Conservation (phyloP, 2,888 invertebrate genomes). For the Caenorhabditis zanzibari region DNA sequence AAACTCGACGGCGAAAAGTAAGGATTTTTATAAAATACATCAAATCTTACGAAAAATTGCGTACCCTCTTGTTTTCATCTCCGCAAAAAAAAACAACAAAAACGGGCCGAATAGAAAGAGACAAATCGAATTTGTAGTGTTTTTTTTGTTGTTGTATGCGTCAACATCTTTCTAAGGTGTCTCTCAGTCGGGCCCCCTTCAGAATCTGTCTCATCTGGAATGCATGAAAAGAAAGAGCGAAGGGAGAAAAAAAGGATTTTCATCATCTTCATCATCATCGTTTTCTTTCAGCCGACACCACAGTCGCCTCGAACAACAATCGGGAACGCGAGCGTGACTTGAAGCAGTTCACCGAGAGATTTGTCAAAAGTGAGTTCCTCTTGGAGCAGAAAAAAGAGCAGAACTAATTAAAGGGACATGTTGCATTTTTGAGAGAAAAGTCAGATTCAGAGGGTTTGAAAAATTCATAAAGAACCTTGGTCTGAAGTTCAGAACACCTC, state of each 20-base stretch:
- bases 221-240: slow-evolving; percentile 48
- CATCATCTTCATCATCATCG: slow-evolving; percentile 14
- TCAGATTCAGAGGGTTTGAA: background rate
- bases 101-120: slow-evolving; percentile 15
- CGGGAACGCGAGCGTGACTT: slow-evolving; percentile 66
- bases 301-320: slow-evolving; percentile 61
- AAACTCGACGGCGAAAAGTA: slow-evolving; percentile 40
- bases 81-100: slow-evolving; percentile 14
- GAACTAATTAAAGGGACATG: background rate
- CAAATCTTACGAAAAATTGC: background rate
- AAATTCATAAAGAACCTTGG: no score
- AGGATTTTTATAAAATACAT: background rate
- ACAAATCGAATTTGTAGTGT: slow-evolving; percentile 63
- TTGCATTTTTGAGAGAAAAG: background rate
- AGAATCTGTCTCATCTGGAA: slow-evolving; percentile 58
- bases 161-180: slow-evolving; percentile 31
- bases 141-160: slow-evolving; percentile 39
- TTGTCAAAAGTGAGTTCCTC: slow-evolving; percentile 76
- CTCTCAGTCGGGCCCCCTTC: slow-evolving; percentile 27
- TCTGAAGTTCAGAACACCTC: no score
- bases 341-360: slow-evolving; percentile 73
- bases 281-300: slow-evolving; percentile 67
- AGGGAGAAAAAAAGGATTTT: slow-evolving; percentile 15
- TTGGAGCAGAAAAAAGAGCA: background rate
- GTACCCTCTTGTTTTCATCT: background rate